Conservation (phyloP, 2,888 invertebrate genomes). For the Drosophila flavopinicola region DNA sequence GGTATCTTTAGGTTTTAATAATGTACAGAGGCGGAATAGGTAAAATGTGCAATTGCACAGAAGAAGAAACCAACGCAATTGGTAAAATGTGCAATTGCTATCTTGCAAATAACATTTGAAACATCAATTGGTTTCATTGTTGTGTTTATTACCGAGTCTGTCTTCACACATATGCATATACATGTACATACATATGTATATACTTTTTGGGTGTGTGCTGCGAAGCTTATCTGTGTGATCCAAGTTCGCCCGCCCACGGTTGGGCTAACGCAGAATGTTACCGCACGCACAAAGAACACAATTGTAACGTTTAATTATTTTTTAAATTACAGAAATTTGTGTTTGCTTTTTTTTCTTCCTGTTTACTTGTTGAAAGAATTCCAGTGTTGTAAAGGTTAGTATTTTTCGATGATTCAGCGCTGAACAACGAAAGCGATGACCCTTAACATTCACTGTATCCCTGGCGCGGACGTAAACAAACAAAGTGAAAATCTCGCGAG, state of each 20-base stretch:
- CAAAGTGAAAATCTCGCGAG: constrained; percentile 50
- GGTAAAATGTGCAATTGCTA: constrained; percentile 27
- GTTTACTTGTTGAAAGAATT: constrained; percentile 53
- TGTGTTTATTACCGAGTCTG: constrained; percentile 45
- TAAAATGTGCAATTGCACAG: constrained; percentile 1
- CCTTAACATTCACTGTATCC: constrained; percentile 14
- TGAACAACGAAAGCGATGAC: constrained; percentile 17
- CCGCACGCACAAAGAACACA: constrained; percentile 23
- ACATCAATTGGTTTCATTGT: constrained; percentile 61
- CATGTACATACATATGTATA: constrained; percentile 16
- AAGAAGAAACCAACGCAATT: constrained; percentile 21
- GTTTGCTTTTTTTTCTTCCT: constrained; percentile 38
- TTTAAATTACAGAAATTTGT: constrained; percentile 11
- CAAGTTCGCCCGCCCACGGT: constrained; percentile 5
- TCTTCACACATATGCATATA: constrained; percentile 30
- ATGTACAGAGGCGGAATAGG: no score
- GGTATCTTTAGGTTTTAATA: constrained; percentile 43
- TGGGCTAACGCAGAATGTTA: background rate
- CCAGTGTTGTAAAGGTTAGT: constrained; percentile 33
- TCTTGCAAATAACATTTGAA: constrained; percentile 16
- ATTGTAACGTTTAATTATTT: constrained; percentile 12
- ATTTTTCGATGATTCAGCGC: constrained; percentile 13
- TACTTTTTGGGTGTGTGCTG: constrained; percentile 64
- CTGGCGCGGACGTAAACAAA: constrained; percentile 53
- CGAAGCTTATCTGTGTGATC: constrained; percentile 39